Base-by-base conservation (phyloP, 2,888 invertebrate species). In the Sipha maydis region DNA sequence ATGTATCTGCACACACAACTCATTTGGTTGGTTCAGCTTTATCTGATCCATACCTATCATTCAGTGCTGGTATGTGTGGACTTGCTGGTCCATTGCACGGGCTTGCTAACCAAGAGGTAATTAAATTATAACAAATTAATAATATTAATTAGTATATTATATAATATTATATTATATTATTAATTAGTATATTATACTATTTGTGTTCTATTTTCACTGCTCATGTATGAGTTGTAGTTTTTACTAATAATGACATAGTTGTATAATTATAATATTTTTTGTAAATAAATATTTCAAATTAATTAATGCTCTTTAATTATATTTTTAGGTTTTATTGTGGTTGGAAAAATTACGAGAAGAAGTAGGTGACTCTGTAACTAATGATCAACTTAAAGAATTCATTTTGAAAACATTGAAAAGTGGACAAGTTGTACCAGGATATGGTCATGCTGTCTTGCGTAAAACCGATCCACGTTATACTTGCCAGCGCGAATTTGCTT, bases 381-480 rank as follows among this genome's bases (percentile, higher is more conserved):
- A 99, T 92, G 96, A 98, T 0, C 95, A 97, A 91, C 94, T 99
- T 88, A 97, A 97, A 92, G 98, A 99, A 84, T 99, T 98, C 93
- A 97, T 99, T 92, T 97, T 98, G 97, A 98, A 97, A 92, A 99
- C 98, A 2, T 94, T 98, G 89, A 98, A 98, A 93, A 95, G 96
- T 89, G 98, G 98, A 90, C 97, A 97, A 92, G 98, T 98, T n/a
- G 97, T 99, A 76, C 98, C 98, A 84, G 98, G 98, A 80, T 98
- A 98, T 92, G 98, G 98, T 61, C 98, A 98, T 92, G 98, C 98
- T 90, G 98, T 99, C 1, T 94, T 98, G 90, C 95, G 98, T 91
- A 98, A 98, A 93, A 98, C 98, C 90, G 98, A 98, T 92, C 98
- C 94, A 90, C 96, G 94, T 91, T 99, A 98, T 93, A 96, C 95